These are phyloP conservation scores for Drosophila affinis DNA, from an alignment of 2,888 invertebrate genomes.

Conservation along the genomic window DNA sequence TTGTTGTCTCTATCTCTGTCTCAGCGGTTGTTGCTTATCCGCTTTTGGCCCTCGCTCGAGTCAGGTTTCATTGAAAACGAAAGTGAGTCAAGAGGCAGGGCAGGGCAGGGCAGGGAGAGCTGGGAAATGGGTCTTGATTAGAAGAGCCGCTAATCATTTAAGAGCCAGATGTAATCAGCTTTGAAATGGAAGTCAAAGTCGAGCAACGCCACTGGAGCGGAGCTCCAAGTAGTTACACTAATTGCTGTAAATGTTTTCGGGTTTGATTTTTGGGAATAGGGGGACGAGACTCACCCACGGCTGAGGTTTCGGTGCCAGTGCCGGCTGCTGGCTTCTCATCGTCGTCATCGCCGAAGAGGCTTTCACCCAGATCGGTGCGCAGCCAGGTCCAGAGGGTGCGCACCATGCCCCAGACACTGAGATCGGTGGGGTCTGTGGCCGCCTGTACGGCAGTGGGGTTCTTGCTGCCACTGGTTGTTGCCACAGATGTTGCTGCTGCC, in stretches of 20 bases:
- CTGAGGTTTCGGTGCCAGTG: constrained; percentile 34
- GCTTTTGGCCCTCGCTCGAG: constrained; percentile 4
- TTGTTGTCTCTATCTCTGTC: constrained; percentile 10
- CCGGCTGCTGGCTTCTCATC: constrained; percentile 56
- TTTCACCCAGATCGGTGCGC: constrained; percentile 80
- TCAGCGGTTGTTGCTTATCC: constrained; percentile 7
- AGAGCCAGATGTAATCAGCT: constrained; percentile 26
- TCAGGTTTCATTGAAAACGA: constrained; percentile 74
- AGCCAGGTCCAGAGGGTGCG: constrained; percentile 81
- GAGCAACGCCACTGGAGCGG: constrained; percentile 5
- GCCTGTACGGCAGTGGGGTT: constrained; percentile 67
- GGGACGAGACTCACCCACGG: constrained; percentile 65
- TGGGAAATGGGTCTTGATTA: constrained; percentile 51
- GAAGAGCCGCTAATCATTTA: constrained; percentile 62
- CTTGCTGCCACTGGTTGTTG: constrained; percentile 49
- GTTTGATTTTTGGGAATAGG: constrained; percentile 1
- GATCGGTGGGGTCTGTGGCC: constrained; percentile 61
- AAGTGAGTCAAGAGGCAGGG: constrained; percentile 56
- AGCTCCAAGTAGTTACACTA: constrained; percentile 47
- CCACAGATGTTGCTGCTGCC: constrained; percentile 23
- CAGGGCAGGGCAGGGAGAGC: background rate
- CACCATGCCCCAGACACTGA: constrained; percentile 79
- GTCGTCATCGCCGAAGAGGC: constrained; percentile 69
- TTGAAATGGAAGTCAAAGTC: constrained; percentile 1
- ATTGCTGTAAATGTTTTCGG: constrained; percentile 40